Evolutionary conservation across 2,797 vertebrate species (phyloP).

Genomic region (Myotis planiceps): DNA sequence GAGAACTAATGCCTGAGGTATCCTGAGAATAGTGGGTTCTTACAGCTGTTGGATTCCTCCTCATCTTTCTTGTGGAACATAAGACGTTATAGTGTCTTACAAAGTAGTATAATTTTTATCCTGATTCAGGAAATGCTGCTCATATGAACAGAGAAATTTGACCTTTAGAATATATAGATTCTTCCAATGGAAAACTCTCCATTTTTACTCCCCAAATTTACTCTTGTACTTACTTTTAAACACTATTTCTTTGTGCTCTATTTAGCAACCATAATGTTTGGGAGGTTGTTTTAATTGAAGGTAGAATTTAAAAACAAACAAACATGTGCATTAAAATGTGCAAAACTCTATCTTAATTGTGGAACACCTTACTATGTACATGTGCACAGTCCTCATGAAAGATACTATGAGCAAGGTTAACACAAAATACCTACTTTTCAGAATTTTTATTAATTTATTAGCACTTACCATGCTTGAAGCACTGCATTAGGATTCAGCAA

Average conservation of each 20-base stretch:
- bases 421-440: neutral
- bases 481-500: neutral
- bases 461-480: neutral
- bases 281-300: neutral
- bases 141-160: neutral
- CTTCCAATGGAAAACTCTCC: neutral
- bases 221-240: neutral
- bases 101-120: neutral
- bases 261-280: neutral
- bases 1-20: constrained; percentile 8
- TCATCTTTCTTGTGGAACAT: neutral
- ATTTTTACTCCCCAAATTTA: neutral
- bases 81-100: neutral
- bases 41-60: neutral
- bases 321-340: neutral
- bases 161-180: neutral
- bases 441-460: neutral
- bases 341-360: neutral
- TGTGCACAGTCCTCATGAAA: neutral
- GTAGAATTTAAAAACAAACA: neutral
- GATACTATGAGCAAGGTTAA: neutral
- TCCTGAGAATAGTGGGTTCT: neutral
- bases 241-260: neutral
- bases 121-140: constrained; percentile 20
- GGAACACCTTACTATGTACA: neutral